Percentiles rank a stretch among this genome's conserved stretches.
Conservation (phyloP, 2,888 invertebrate genomes). For the Romanomermis culicivorax region DNA sequence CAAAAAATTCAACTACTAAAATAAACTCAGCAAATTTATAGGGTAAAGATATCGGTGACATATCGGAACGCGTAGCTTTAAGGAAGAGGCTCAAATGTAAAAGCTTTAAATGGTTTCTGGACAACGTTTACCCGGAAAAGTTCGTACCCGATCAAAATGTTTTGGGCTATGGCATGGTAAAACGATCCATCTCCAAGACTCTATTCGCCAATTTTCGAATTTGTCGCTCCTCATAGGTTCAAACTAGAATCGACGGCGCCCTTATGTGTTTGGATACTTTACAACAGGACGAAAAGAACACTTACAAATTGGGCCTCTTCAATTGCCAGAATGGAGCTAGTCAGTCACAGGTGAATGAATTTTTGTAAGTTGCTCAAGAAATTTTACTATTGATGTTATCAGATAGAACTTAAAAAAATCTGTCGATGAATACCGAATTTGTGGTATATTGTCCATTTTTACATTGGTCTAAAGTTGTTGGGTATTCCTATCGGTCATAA, state of each 20-base stretch:
- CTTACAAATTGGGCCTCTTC: constrained; percentile 18
- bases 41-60: constrained; percentile 36
- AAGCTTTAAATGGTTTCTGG: constrained; percentile 72
- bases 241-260: constrained; percentile 14
- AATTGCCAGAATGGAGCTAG: constrained; percentile 23
- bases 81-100: constrained; percentile 62
- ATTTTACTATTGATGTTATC: too few species aligned
- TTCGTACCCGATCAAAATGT: constrained; percentile 67
- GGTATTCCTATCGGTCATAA: too few species aligned
- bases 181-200: too few species aligned
- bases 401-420: too few species aligned
- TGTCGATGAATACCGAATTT: too few species aligned
- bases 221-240: constrained; percentile 4
- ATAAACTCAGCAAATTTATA: constrained; percentile 7
- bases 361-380: too few species aligned
- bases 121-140: constrained; percentile 68
- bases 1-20: background rate
- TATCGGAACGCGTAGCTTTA: constrained; percentile 53
- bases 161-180: constrained; percentile 43
- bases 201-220: too few species aligned
- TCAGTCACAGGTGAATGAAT: constrained; percentile 24
- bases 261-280: constrained; percentile 23
- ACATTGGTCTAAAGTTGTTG: too few species aligned
- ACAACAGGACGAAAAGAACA: constrained; percentile 19
- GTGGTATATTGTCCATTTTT: too few species aligned